Conservation (phyloP, 1,140 invertebrate genomes). For the Polyergus mexicanus region DNA sequence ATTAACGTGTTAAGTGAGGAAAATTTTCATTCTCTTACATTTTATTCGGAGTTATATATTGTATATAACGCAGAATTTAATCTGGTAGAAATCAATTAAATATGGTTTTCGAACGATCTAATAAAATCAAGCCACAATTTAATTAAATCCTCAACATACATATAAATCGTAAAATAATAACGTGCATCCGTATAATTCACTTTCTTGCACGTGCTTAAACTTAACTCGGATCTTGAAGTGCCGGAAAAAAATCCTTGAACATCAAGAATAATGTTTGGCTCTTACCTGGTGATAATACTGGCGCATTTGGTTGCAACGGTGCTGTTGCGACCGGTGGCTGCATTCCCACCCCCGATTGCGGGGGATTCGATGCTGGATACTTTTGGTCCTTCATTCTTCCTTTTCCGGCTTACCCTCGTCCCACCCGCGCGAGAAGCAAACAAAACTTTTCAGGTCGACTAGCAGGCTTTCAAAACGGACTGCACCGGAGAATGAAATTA, state of each 20-base stretch:
- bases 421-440: not conserved
- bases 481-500: not conserved
- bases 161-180: not conserved
- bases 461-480: not conserved
- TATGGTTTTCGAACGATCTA: not conserved
- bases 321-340: slow-evolving; percentile 23
- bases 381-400: slow-evolving; percentile 30
- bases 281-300: not conserved
- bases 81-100: not conserved
- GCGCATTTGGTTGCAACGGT: not conserved
- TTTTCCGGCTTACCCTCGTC: slow-evolving; percentile 17
- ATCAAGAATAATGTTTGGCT: not conserved
- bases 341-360: not conserved
- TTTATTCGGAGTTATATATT: too few relatives aligned
- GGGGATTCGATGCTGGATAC: not conserved
- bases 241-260: not conserved
- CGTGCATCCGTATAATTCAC: not conserved
- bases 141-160: not conserved
- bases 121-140: not conserved
- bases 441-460: not conserved
- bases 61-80: not conserved
- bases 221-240: not conserved
- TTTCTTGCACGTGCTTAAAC: not conserved
- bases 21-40: not conserved
- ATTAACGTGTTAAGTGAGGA: slow-evolving; percentile 25